A percentile compares a stretch with the other conserved stretches of the same genome.
Evolutionary conservation across 2,797 vertebrate genomes (phyloP).

Genomic region (Onychomys torridus): DNA sequence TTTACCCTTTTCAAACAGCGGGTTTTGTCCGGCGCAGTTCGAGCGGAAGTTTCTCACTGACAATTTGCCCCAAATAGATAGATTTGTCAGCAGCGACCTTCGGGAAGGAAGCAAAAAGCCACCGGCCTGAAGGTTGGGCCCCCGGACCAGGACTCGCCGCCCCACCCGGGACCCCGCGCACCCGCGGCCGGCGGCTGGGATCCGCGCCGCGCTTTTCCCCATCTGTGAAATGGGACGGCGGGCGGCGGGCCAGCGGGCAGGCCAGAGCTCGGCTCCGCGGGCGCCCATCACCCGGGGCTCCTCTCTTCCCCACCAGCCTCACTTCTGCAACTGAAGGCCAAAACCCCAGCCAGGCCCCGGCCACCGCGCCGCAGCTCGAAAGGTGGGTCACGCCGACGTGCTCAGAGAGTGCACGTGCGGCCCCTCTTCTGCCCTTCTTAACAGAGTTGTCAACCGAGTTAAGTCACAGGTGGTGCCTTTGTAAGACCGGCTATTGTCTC

Average conservation of each 20-base stretch:
- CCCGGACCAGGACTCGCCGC: conserved; percentile 64
- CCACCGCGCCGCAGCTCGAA: neutral
- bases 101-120: conserved; percentile 89
- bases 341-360: neutral
- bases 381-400: conserved; percentile 7
- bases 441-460: conserved; percentile 75
- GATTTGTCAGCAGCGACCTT: conserved; percentile 98
- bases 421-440: conserved; percentile 56
- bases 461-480: conserved; percentile 80
- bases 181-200: neutral
- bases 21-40: conserved; percentile 99
- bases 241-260: neutral
- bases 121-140: conserved; percentile 84
- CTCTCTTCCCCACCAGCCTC: neutral
- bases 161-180: neutral
- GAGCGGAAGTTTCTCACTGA: conserved; percentile 99
- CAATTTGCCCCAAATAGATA: conserved; percentile 99
- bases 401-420: conserved; percentile 16
- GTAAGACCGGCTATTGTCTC: conserved; percentile 67
- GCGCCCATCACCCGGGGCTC: too few species aligned
- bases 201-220: conserved; percentile 21
- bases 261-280: neutral
- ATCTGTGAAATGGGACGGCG: conserved; percentile 69
- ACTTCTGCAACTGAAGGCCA: too few species aligned
- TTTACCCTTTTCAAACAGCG: conserved; percentile 99